A percentile compares a stretch with the other conserved stretches of the same genome.
Evolutionary conservation across 2,888 invertebrate species (phyloP).

Genomic region (Myopa tessellatipennis): DNA sequence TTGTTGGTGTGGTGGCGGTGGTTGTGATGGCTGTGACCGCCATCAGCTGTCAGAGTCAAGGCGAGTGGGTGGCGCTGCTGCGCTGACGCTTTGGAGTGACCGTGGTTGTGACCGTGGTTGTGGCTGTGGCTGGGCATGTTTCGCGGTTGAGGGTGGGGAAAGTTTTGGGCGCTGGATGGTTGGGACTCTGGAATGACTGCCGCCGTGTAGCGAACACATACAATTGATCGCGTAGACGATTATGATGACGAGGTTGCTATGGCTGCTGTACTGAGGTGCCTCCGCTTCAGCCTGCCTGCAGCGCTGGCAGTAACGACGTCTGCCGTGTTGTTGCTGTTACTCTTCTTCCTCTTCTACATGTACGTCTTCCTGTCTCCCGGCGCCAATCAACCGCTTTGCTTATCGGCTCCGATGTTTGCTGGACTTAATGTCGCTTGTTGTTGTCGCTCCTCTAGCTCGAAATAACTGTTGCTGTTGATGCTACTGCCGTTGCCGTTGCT

Average conservation of each 20-base stretch:
- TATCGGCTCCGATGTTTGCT: slow-evolving; percentile 39
- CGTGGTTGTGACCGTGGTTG: slow-evolving; percentile 33
- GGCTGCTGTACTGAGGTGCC: background rate
- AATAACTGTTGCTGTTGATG: slow-evolving; percentile 45
- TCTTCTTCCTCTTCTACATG: background rate
- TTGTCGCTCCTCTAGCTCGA: slow-evolving; percentile 34
- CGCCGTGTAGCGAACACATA: slow-evolving; percentile 10
- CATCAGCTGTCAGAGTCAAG: slow-evolving; percentile 35
- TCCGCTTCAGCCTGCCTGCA: no score
- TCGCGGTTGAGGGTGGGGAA: slow-evolving; percentile 22
- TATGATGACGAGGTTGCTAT: slow-evolving; percentile 23
- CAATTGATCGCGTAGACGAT: background rate
- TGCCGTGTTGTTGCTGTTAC: background rate
- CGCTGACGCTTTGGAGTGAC: slow-evolving; percentile 32
- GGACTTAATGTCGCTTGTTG: slow-evolving; percentile 35
- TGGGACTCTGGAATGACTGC: slow-evolving; percentile 18
- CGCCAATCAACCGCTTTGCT: slow-evolving; percentile 9
- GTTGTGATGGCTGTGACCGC: slow-evolving; percentile 1
- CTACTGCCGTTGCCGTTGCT: slow-evolving; percentile 28
- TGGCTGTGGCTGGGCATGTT: slow-evolving; percentile 38
- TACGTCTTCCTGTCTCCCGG: slow-evolving; percentile 13
- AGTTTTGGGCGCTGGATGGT: slow-evolving; percentile 8
- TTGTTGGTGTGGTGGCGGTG: slow-evolving; percentile 23
- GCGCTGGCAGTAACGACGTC: background rate
- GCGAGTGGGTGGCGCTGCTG: slow-evolving; percentile 37